Evolutionary conservation across 2,888 invertebrate species (phyloP).

Genomic region (Drosophila parthenogenetica): DNA sequence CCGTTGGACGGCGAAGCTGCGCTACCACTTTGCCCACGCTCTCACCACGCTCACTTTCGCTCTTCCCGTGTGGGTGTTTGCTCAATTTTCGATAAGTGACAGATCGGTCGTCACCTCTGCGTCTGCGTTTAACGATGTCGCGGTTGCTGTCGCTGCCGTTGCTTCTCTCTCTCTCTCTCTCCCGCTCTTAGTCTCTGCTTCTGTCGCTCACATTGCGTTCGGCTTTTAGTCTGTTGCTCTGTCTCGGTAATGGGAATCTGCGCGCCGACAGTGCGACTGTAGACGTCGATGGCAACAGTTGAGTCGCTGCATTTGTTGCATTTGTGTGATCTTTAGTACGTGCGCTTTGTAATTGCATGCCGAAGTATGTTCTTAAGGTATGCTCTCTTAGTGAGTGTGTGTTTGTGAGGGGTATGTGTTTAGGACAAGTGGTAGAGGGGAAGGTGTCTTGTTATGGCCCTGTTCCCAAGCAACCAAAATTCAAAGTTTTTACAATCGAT

Average conservation of each 20-base stretch:
- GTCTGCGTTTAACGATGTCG: not conserved
- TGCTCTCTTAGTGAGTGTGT: not conserved
- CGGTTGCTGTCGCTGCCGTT: not conserved
- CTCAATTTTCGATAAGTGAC: slow-evolving; percentile 19
- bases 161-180: not conserved
- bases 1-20: slow-evolving; percentile 1
- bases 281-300: slow-evolving; percentile 56
- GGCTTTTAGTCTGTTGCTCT: not conserved
- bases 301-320: slow-evolving; percentile 14
- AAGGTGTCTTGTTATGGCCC: slow-evolving; percentile 32
- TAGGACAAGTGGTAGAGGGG: not conserved
- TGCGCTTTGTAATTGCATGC: not conserved
- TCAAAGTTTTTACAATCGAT: slow-evolving; percentile 48
- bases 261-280: slow-evolving; percentile 46
- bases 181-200: not conserved
- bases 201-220: not conserved
- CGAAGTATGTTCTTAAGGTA: slow-evolving; percentile 9
- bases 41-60: not conserved
- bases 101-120: slow-evolving; percentile 12
- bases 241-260: slow-evolving; percentile 12
- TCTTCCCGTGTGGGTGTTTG: not conserved
- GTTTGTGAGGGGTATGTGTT: not conserved
- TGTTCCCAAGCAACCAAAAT: slow-evolving; percentile 36
- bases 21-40: not conserved
- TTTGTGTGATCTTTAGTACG: slow-evolving; percentile 21